Conservation (phyloP, 2,888 invertebrate species). For the Callimorpha dominula region DNA sequence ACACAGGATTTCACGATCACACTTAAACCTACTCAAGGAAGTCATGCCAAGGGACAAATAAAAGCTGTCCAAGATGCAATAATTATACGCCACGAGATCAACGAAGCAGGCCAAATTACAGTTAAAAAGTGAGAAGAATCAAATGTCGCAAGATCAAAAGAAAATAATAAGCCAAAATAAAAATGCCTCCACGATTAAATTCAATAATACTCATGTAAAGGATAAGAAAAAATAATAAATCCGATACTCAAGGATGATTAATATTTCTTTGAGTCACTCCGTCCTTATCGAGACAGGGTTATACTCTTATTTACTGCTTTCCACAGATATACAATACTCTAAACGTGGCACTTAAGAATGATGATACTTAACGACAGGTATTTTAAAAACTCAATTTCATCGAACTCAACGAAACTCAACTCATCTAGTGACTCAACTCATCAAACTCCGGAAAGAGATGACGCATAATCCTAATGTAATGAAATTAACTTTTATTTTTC, state of each 20-base stretch:
- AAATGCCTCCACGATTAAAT: slow-evolving; percentile 55
- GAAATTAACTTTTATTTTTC: too few species aligned
- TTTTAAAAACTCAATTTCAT: background rate
- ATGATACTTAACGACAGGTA: background rate
- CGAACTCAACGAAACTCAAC: background rate
- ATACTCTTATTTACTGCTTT: slow-evolving; percentile 59
- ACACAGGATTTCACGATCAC: background rate
- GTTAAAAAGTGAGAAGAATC: too few species aligned
- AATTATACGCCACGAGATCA: background rate
- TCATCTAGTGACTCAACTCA: too few species aligned
- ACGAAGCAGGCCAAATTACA: background rate
- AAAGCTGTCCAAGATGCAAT: background rate
- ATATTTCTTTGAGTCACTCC: slow-evolving; percentile 62
- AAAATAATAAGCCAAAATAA: slow-evolving; percentile 12
- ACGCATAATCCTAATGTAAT: too few species aligned
- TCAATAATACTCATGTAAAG: slow-evolving; percentile 62
- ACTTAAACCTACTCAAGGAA: background rate
- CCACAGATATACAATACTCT: slow-evolving; percentile 18
- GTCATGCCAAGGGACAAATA: background rate
- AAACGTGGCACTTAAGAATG: background rate
- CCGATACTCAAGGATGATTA: slow-evolving; percentile 71
- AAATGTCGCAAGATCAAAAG: background rate
- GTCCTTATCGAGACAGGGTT: slow-evolving; percentile 64
- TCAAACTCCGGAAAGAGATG: too few species aligned
- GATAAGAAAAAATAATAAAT: slow-evolving; percentile 66